Conservation (phyloP, 2,888 invertebrate genomes). For the Apodemia mormo region DNA sequence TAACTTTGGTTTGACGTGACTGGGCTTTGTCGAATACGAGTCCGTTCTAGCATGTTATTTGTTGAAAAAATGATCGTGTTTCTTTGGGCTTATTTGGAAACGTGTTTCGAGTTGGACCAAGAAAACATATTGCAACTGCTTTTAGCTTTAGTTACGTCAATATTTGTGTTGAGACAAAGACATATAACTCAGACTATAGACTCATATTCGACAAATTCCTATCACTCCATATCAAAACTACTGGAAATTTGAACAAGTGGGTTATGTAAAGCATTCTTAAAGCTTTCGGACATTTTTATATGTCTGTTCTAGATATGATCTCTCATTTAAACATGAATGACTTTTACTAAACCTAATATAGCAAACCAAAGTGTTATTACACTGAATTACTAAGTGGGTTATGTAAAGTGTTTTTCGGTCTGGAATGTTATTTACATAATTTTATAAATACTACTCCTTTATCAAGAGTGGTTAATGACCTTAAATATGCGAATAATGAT, state of each 20-base stretch:
- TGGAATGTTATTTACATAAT: too few species aligned
- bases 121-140: neutral
- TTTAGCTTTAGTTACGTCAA: too few species aligned
- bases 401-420: too few species aligned
- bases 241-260: constrained; percentile 10
- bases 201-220: constrained; percentile 6
- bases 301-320: neutral
- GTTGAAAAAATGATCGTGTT: neutral
- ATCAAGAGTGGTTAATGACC: too few species aligned
- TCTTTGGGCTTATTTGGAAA: neutral
- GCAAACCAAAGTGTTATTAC: too few species aligned
- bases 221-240: constrained; percentile 1
- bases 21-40: constrained; percentile 3
- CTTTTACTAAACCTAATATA: too few species aligned
- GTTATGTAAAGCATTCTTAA: constrained; percentile 4
- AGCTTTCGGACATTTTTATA: neutral
- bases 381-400: too few species aligned
- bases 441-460: too few species aligned
- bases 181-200: neutral
- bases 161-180: neutral
- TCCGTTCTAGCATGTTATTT: neutral
- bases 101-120: neutral
- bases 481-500: too few species aligned
- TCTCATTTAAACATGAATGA: too few species aligned
- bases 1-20: neutral